These are phyloP conservation scores for Pollachius pollachius DNA, from an alignment of 2,113 vertebrate species.

Conservation along the genomic window DNA sequence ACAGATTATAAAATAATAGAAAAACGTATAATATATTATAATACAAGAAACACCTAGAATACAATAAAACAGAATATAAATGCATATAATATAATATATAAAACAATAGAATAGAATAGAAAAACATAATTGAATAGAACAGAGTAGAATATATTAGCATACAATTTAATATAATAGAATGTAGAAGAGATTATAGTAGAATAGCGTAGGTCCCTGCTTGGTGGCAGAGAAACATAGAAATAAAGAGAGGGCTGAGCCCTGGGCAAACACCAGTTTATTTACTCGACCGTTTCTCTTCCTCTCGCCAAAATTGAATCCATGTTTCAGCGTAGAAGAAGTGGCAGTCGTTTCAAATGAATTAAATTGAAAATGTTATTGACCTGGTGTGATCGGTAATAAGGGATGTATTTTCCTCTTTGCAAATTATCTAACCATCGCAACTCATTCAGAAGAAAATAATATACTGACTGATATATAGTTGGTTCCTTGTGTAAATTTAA, in stretches of 20 bases:
- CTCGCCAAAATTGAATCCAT: not conserved
- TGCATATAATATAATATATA: not conserved
- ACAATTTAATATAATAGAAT: not conserved
- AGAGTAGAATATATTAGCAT: not conserved
- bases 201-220: constrained; percentile 21
- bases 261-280: constrained; percentile 40
- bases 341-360: not conserved
- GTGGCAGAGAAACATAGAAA: constrained; percentile 8
- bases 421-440: no score
- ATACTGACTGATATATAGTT: no score
- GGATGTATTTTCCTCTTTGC: no score
- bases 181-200: not conserved
- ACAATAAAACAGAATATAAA: not conserved
- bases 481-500: no score
- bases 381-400: no score
- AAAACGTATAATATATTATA: not conserved
- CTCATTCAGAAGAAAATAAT: no score
- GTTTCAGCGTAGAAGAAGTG: not conserved
- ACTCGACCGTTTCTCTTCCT: constrained; percentile 26
- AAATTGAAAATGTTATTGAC: no score
- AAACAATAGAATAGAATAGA: not conserved
- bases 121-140: not conserved
- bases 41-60: not conserved
- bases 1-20: not conserved
- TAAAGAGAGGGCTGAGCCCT: constrained; percentile 30